Evolutionary conservation across 2,797 vertebrate genomes (phyloP), one percentile per base, ranked within the genome.

Genomic region (Muraenolepis orangiensis): DNA sequence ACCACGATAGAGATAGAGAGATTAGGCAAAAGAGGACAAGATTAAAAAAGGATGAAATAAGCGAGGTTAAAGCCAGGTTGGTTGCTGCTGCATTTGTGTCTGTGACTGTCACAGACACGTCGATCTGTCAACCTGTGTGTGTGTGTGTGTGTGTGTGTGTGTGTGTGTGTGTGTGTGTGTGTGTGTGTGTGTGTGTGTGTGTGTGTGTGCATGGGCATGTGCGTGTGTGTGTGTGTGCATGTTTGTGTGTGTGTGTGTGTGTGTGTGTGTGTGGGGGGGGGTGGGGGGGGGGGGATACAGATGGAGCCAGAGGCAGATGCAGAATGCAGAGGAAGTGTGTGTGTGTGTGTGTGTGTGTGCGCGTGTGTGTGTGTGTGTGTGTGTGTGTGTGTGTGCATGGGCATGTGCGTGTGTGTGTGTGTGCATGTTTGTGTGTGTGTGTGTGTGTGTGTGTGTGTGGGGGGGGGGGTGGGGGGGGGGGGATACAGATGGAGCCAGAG

Each of bases 361-460:
- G 72, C 36, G 64, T 32, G 32, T 31, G 29, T 72, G 42, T 28
- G 70, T 51, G 70, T n/a, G 51, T 64, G 71, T 61, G 71, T 34
- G 51, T 74, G 69, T 67, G n/a, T 68, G 30, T 20, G 30, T 69
- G 10, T 69, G 69, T 36, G 68, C n/a, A n/a, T n/a, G n/a, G n/a
- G n/a, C n/a, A n/a, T n/a, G 68, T 71, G 6, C 10, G 23, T 67
- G 28, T 70, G 42, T 72, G 64, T 70, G 71, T 0, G 10, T 34
- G 38, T 79, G 46, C 12, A 6, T 28, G 51, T 29, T 10, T 29
- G 38, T 71, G 38, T 23, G 69, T 40, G 36, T 29, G 70, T 30
- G 70, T 29, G 40, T 51, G 70, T 73, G 68, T 69, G 26, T 73
- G 57, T 70, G 74, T 72, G 57, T 51, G 46, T 51, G 46, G 2